phyloP scores from a whole-genome alignment of 2,888 invertebrate species.

The Cataglyphis cursor region DNA sequence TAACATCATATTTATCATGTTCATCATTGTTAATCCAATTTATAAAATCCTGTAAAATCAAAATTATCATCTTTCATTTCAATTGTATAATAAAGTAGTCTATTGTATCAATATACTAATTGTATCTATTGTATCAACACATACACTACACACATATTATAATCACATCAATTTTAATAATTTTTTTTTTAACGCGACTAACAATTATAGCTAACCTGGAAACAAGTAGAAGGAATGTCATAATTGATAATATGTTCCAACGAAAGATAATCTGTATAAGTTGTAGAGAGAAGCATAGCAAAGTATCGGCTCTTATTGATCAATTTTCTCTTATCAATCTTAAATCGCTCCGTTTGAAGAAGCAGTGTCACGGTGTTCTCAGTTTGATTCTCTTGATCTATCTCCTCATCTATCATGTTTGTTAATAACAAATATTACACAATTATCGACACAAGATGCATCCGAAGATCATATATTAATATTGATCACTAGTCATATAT shows the following conservation, averaged over 20 bases:
- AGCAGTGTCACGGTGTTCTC: not conserved
- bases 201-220: slow-evolving; percentile 73
- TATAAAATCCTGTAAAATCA: slow-evolving; percentile 77
- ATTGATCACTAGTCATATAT: no score
- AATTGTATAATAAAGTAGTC: not conserved
- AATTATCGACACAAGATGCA: not conserved
- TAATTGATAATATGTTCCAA: slow-evolving; percentile 80
- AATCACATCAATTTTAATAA: no score
- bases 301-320: slow-evolving; percentile 78
- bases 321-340: slow-evolving; percentile 76
- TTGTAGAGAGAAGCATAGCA: slow-evolving; percentile 77
- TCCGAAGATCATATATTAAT: not conserved
- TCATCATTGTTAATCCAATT: slow-evolving; percentile 77
- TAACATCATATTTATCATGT: slow-evolving; percentile 59
- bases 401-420: not conserved
- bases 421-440: not conserved
- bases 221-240: slow-evolving; percentile 72
- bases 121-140: no score
- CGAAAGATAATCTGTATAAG: slow-evolving; percentile 77
- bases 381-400: not conserved
- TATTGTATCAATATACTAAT: not conserved
- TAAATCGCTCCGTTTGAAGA: not conserved
- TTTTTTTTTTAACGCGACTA: not conserved
- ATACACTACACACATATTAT: no score
- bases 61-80: not conserved